Evolutionary conservation across 2,113 vertebrate species (phyloP).

Genomic region (Herpailurus yagouaroundi): DNA sequence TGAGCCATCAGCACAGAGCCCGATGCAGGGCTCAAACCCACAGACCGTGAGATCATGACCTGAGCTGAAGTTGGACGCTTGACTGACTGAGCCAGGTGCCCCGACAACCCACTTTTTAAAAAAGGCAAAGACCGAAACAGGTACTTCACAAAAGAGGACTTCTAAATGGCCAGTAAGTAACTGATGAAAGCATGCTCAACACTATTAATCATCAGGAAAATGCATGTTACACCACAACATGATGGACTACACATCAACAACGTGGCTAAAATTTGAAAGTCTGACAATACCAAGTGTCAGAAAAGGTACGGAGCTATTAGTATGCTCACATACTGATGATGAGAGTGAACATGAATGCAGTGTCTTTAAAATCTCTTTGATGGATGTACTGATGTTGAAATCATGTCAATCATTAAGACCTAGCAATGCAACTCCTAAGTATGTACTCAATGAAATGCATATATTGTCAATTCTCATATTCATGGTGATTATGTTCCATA

Average conservation of each 20-base stretch:
- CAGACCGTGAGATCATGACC: no score
- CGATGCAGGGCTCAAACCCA: no score
- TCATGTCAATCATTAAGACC: background rate
- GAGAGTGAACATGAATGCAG: background rate
- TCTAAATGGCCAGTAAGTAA: background rate
- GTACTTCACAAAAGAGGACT: background rate
- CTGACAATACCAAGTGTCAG: background rate
- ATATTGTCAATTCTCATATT: no score
- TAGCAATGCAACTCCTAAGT: background rate
- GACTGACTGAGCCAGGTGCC: no score
- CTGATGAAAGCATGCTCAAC: background rate
- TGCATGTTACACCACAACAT: no score
- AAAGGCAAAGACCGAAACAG: background rate
- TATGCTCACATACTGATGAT: rapidly evolving
- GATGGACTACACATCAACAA: no score
- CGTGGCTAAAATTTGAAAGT: background rate
- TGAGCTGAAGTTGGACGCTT: no score
- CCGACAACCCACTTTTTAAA: background rate
- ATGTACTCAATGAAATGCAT: background rate
- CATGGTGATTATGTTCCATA: background rate
- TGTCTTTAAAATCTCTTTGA: background rate
- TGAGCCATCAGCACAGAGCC: no score
- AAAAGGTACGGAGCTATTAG: background rate
- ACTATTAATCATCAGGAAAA: background rate
- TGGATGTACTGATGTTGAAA: no score